A percentile compares a stretch with the other conserved stretches of the same genome.
These are phyloP conservation scores for Coturnix japonica DNA, from an alignment of 2,113 vertebrate genomes.

Conservation along the genomic window DNA sequence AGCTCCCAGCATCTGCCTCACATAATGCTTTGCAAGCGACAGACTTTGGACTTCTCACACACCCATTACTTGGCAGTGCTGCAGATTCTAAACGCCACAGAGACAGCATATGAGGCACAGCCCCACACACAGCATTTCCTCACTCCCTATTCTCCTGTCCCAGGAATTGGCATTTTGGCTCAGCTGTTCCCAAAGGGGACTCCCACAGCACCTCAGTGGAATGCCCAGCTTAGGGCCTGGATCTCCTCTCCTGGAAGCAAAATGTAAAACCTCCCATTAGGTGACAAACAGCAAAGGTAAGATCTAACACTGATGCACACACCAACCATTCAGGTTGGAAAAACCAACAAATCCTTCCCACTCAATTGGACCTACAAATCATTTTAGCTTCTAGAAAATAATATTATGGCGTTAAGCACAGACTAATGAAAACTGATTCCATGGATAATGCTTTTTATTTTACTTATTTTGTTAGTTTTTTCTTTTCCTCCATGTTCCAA, in stretches of 20 bases:
- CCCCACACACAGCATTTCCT: rapidly evolving
- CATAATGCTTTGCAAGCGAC: not conserved
- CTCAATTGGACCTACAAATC: not conserved
- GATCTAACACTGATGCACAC: not conserved
- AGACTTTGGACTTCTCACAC: not conserved
- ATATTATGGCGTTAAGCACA: not conserved
- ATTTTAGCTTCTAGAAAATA: not conserved
- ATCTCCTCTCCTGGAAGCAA: not conserved
- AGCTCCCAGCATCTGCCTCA: not conserved
- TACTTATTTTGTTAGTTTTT: not conserved
- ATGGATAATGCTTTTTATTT: not conserved
- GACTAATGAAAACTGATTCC: not conserved
- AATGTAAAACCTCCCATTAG: not conserved
- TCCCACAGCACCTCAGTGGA: not conserved
- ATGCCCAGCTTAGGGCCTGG: not conserved
- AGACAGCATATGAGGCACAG: not conserved
- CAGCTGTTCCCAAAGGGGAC: not conserved
- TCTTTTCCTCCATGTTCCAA: not conserved
- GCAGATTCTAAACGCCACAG: not conserved
- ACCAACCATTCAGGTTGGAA: not conserved
- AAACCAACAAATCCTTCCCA: not conserved
- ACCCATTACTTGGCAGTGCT: not conserved
- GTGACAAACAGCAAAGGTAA: not conserved
- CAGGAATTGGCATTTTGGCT: not conserved
- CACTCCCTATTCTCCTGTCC: not conserved